phyloP scores from a whole-genome alignment of 2,113 vertebrate genomes.

The Sceloporus undulatus region DNA sequence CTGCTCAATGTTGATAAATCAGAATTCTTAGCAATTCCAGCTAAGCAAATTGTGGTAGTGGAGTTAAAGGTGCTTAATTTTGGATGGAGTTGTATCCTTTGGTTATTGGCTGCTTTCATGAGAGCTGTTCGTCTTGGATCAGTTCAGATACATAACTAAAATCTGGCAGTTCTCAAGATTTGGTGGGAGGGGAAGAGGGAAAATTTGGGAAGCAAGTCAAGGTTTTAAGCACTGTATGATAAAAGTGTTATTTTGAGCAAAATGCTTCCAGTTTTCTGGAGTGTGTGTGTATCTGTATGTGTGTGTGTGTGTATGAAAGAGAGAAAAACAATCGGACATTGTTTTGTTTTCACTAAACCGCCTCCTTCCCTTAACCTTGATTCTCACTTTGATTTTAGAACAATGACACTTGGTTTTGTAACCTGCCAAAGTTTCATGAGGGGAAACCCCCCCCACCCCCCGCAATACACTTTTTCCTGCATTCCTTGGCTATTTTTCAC shows the following conservation, averaged over 20 bases:
- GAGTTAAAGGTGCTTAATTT: not conserved
- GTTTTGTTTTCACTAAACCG: slow-evolving; percentile 10
- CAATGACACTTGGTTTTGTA: not conserved
- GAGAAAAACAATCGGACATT: not conserved
- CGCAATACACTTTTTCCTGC: not conserved
- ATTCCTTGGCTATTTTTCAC: not conserved
- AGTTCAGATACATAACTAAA: not conserved
- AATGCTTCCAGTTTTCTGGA: not conserved
- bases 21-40: not conserved
- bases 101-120: not conserved
- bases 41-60: not conserved
- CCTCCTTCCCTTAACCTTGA: not conserved
- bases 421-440: not conserved
- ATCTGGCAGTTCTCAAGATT: not conserved
- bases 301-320: not conserved
- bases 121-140: not conserved
- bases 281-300: not conserved
- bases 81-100: not conserved
- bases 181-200: not conserved
- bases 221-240: not conserved
- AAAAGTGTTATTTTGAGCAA: slow-evolving; percentile 17
- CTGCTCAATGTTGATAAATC: not conserved
- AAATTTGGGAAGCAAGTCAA: not conserved
- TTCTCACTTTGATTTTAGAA: not conserved
- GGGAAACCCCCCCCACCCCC: not conserved